Evolutionary conservation across 2,113 vertebrate species (phyloP).

Genomic region (Gyps fulvus): DNA sequence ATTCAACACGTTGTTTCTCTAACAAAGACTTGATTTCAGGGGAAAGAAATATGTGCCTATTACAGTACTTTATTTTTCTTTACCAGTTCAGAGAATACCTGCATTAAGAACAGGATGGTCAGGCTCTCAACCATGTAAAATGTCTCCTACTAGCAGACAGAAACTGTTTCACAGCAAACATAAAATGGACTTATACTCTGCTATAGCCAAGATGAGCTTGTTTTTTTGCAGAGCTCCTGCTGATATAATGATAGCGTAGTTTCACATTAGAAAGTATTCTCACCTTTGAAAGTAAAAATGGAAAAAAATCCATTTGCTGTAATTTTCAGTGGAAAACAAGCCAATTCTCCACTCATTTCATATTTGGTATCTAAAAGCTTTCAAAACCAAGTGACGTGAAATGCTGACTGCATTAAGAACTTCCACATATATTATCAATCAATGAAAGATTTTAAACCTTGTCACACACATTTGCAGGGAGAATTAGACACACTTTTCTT

Average conservation of each 20-base stretch:
- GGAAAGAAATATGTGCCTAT: conserved; percentile 10
- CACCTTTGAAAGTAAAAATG: conserved; percentile 33
- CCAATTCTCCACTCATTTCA: conserved; percentile 32
- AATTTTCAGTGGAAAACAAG: conserved; percentile 36
- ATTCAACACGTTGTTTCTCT: not conserved
- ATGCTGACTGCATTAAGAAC: conserved; percentile 8
- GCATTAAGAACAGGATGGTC: not conserved
- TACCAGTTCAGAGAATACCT: conserved; percentile 5
- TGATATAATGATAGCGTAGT: not conserved
- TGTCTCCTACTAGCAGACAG: not conserved
- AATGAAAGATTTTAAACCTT: conserved; percentile 20
- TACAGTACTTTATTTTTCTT: conserved; percentile 15
- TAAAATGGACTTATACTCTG: not conserved
- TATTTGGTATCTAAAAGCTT: conserved; percentile 11
- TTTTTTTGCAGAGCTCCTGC: not conserved
- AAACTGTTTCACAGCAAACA: not conserved
- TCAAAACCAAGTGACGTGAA: not conserved
- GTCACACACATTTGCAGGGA: not conserved
- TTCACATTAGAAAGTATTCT: not conserved
- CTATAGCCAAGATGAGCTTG: conserved; percentile 13
- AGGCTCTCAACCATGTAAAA: conserved; percentile 19
- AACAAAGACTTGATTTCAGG: conserved; percentile 21
- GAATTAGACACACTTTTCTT: not conserved
- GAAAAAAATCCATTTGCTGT: not conserved
- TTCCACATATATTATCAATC: not conserved